These are phyloP conservation scores for Brachylomia viminalis DNA, from an alignment of 2,888 invertebrate genomes.

Conservation along the genomic window DNA sequence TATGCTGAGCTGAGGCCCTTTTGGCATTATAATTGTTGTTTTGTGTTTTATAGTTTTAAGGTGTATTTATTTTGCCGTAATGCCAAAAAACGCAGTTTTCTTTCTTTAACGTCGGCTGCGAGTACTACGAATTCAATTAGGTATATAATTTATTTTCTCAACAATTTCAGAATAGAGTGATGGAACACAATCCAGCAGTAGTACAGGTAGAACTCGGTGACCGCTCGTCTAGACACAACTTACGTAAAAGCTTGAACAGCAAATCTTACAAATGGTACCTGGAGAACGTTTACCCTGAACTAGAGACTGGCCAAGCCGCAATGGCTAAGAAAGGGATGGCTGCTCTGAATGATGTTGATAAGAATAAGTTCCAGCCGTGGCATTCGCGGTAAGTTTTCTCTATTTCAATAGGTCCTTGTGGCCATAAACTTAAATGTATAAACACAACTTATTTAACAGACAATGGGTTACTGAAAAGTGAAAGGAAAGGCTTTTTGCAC, in stretches of 20 bases:
- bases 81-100: no score
- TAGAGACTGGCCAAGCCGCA: constrained; percentile 92
- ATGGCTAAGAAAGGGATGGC: constrained; percentile 90
- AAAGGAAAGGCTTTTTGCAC: background rate
- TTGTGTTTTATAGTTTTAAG: no score
- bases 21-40: no score
- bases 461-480: background rate
- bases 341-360: constrained; percentile 90
- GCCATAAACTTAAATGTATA: background rate
- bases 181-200: constrained; percentile 92
- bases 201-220: constrained; percentile 93
- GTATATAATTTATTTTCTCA: background rate
- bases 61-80: no score
- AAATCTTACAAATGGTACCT: constrained; percentile 97
- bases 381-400: constrained; percentile 91
- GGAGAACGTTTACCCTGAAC: constrained; percentile 95
- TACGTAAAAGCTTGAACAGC: constrained; percentile 94
- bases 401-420: background rate
- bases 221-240: constrained; percentile 92
- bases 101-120: no score
- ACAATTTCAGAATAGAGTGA: constrained; percentile 93
- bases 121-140: background rate
- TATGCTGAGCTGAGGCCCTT: no score
- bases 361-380: constrained; percentile 94
- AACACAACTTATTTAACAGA: background rate